Evolutionary conservation across 2,888 invertebrate genomes (phyloP), one percentile per base, ranked within the genome.

Genomic region (Hydrotaea cyrtoneurina): DNA sequence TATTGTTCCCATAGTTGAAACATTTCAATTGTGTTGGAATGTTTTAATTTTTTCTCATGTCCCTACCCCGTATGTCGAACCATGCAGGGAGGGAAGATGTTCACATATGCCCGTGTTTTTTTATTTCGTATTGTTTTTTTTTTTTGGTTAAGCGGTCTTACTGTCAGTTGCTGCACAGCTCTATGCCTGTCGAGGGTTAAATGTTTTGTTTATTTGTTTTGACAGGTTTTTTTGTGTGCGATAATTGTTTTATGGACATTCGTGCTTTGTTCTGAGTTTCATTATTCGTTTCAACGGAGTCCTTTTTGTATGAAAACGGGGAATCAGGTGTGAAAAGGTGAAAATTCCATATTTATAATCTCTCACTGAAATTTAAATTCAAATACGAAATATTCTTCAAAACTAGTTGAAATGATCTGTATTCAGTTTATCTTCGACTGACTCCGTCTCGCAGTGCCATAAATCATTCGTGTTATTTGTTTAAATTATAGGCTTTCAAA

Each of bases 401-500:
- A 62, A 26, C 23, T 15, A 62, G 15, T 31, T 62, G 59, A 13
- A 15, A 5, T 57, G 19, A 23, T 21, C 13, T 8, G 55, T 21
- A 57, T 50, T 50, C n/a, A 2, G 1, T 50, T 1, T 50, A 50
- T 50, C 50, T n/a, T 15, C 10, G 10, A 31, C 31, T 31, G 1
- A 50, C 50, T n/a, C 50, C n/a, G 2, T n/a, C 43, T 13, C 43
- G 13, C 50, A 50, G 50, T 50, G 50, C 21, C 5, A 78, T 84
- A 84, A 84, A 84, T 84, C 83, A 78, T 76, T 46, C 17, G 0
- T 4, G 10, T 50, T 75, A 89, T 89, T 89, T 89, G 86, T 84
- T 82, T 87, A 90, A 90, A 91, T 90, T 90, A 90, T 89, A 90
- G 88, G 81, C 73, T 79, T 86, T 87, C 80, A 82, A 71, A 50